phyloP scores from a whole-genome alignment of 1,140 invertebrate species.

The Brachionus manjavacas region DNA sequence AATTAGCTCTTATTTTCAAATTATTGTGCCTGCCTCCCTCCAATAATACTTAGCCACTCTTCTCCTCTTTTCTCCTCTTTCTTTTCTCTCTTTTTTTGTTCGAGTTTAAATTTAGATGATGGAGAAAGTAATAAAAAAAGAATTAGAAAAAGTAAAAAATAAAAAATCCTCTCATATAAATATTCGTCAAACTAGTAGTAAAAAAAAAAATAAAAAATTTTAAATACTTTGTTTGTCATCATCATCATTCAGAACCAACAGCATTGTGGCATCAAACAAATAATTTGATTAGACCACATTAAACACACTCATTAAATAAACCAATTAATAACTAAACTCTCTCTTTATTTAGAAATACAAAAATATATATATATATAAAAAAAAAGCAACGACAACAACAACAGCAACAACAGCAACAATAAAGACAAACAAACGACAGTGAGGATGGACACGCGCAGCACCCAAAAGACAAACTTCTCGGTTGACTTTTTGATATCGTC shows the following conservation, averaged over 20 bases:
- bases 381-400: too few species aligned
- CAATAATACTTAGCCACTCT: neutral
- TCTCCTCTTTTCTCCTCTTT: neutral
- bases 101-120: neutral
- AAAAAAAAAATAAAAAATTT: neutral
- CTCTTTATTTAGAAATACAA: too few species aligned
- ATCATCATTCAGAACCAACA: neutral
- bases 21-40: neutral
- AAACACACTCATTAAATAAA: too few species aligned
- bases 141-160: neutral
- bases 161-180: neutral
- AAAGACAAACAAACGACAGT: too few species aligned
- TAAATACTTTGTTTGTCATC: neutral
- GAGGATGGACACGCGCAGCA: neutral
- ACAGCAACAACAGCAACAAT: too few species aligned
- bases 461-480: neutral
- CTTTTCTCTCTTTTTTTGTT: neutral
- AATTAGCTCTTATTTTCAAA: constrained; percentile 21
- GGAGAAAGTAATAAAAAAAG: constrained; percentile 33
- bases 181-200: neutral
- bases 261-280: too few species aligned
- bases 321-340: too few species aligned
- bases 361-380: too few species aligned
- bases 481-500: constrained; percentile 14
- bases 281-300: neutral